Conservation (phyloP, 2,113 vertebrate species). For the Myotis brandtii region DNA sequence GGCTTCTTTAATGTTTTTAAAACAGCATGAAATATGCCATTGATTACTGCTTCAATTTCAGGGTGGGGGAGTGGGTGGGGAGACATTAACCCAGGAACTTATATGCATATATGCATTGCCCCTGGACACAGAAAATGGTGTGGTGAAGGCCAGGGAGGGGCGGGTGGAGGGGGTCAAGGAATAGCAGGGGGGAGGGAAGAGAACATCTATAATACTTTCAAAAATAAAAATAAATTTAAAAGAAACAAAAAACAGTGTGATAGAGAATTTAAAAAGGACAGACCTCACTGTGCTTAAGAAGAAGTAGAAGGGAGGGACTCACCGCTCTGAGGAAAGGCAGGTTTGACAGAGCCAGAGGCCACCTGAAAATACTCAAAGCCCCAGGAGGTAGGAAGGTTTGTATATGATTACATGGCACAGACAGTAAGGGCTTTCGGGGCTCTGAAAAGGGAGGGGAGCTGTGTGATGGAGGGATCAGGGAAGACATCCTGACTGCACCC, state of each 20-base stretch:
- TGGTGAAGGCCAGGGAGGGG: no score
- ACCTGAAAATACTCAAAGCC: background rate
- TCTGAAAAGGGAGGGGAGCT: background rate
- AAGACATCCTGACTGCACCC: background rate
- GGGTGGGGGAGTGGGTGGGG: no score
- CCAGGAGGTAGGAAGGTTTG: background rate
- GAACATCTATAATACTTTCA: no score
- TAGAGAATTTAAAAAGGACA: background rate
- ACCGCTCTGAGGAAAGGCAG: background rate
- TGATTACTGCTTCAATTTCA: no score
- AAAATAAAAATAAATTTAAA: no score
- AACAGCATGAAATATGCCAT: background rate
- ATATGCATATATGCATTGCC: no score
- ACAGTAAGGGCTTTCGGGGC: rapidly evolving
- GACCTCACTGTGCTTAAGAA: background rate
- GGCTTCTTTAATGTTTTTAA: background rate
- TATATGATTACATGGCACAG: background rate
- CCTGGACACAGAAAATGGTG: no score
- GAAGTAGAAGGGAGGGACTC: background rate
- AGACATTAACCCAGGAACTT: no score
- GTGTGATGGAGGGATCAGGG: background rate
- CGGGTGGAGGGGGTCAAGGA: no score
- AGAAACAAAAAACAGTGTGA: no score
- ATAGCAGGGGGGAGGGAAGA: no score
- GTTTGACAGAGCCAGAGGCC: background rate